These are phyloP conservation scores for Leptoclinus maculatus DNA, from an alignment of 2,797 vertebrate genomes.

Conservation along the genomic window DNA sequence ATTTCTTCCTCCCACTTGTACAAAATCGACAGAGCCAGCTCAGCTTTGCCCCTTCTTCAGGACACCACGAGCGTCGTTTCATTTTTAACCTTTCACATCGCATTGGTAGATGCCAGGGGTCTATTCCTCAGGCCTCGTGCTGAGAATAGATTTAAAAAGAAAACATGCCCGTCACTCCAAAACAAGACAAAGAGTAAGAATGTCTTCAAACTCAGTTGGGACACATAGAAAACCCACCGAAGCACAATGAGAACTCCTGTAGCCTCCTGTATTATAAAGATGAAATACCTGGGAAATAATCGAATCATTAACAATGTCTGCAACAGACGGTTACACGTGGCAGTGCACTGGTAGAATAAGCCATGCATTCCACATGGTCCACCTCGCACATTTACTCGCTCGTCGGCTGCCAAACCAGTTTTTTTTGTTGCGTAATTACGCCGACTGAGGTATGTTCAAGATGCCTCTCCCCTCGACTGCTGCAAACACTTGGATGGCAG, in stretches of 20 bases:
- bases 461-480: slow-evolving; percentile 20
- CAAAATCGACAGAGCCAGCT: background rate
- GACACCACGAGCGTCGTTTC: background rate
- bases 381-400: slow-evolving; percentile 57
- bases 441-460: slow-evolving; percentile 33
- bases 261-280: background rate
- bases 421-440: slow-evolving; percentile 66
- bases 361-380: slow-evolving; percentile 62
- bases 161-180: slow-evolving; percentile 9
- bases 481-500: slow-evolving; percentile 21
- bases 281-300: slow-evolving; percentile 11
- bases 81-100: slow-evolving; percentile 38
- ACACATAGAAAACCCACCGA: background rate
- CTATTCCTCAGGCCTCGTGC: slow-evolving; percentile 22
- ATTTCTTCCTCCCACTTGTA: too few relatives aligned
- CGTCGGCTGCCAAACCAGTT: slow-evolving; percentile 75
- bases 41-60: background rate
- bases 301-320: background rate
- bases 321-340: slow-evolving; percentile 1
- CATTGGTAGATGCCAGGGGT: slow-evolving; percentile 5
- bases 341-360: slow-evolving; percentile 6
- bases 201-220: background rate
- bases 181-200: slow-evolving; percentile 16
- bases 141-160: slow-evolving; percentile 46
- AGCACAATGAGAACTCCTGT: background rate